Evolutionary conservation across 2,797 vertebrate genomes (phyloP).

Genomic region (Spinibarbus caldwelli): DNA sequence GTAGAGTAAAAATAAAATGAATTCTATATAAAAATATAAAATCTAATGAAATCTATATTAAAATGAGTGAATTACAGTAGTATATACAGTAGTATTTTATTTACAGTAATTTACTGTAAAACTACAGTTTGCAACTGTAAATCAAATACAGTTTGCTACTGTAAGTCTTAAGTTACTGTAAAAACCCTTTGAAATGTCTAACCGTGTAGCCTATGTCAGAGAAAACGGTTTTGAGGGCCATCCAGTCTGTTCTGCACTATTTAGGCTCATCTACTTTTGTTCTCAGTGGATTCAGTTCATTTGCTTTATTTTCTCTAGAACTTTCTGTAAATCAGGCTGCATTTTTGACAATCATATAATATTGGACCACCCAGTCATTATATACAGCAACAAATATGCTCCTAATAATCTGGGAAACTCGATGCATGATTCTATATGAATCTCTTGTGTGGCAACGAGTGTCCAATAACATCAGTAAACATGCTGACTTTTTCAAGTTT

Average conservation of each 20-base stretch:
- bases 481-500: background rate
- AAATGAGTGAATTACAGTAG: too few species aligned
- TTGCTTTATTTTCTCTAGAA: background rate
- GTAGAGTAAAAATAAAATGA: too few species aligned
- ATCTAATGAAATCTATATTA: too few species aligned
- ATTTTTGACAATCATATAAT: background rate
- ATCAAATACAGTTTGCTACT: too few species aligned
- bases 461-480: constrained; percentile 11
- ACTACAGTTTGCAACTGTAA: too few species aligned
- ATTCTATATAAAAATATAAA: too few species aligned
- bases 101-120: too few species aligned
- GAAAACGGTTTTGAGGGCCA: background rate
- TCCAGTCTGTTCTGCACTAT: background rate
- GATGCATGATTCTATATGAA: background rate
- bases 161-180: too few species aligned
- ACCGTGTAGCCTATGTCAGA: background rate
- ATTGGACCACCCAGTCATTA: background rate
- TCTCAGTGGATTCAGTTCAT: background rate
- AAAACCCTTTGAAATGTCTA: too few species aligned
- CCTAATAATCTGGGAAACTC: background rate
- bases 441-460: background rate
- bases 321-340: background rate
- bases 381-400: background rate
- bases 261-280: background rate
- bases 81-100: too few species aligned